These are phyloP conservation scores for Thaumatotibia leucotreta DNA, from an alignment of 1,140 invertebrate genomes.

Conservation along the genomic window DNA sequence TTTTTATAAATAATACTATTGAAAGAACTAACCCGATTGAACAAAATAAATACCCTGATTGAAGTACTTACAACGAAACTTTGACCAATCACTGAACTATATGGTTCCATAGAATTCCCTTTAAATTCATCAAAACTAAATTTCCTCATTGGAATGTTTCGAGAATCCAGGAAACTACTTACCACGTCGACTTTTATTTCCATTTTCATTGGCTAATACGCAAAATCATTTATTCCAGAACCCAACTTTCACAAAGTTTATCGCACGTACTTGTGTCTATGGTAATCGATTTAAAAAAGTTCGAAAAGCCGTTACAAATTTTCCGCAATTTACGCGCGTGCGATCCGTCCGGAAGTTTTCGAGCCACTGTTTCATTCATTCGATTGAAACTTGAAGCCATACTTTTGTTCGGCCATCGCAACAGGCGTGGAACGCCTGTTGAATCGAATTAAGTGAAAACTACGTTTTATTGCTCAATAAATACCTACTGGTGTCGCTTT, in stretches of 20 bases:
- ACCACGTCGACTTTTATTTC: constrained; percentile 62
- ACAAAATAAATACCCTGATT: too few relatives aligned
- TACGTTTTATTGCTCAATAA: constrained; percentile 1
- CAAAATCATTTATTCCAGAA: background rate
- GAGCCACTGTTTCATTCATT: constrained; percentile 23
- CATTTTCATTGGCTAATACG: constrained; percentile 35
- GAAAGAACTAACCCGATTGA: too few relatives aligned
- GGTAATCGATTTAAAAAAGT: background rate
- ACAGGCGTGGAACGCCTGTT: background rate
- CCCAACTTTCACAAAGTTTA: background rate
- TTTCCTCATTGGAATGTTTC: background rate
- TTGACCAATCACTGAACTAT: too few relatives aligned
- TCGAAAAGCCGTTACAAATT: background rate
- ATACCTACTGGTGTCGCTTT: background rate
- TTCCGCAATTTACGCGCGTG: constrained; percentile 26
- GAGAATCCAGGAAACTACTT: constrained; percentile 21
- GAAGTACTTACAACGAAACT: too few relatives aligned
- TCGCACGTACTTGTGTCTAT: background rate
- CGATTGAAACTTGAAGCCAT: constrained; percentile 16
- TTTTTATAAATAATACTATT: too few relatives aligned
- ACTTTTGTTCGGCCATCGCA: constrained; percentile 13
- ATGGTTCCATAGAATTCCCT: background rate
- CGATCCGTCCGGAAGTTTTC: constrained; percentile 24
- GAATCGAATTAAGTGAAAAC: constrained; percentile 6
- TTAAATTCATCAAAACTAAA: background rate